phyloP scores from a whole-genome alignment of 2,888 invertebrate species.

The Agrochola lota region DNA sequence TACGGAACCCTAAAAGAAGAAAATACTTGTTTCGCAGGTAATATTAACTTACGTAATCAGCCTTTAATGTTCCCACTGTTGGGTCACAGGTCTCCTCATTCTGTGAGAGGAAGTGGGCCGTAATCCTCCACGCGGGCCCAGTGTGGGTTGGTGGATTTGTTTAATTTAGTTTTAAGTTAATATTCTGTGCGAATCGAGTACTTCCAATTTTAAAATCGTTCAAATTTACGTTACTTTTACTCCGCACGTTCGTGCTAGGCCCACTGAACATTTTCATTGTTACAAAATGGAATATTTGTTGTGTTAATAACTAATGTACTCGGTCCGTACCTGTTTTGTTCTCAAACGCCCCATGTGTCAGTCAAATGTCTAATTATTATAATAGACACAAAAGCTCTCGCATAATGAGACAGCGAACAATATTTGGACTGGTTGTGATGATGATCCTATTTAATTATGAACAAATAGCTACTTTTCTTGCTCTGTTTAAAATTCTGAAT shows the following conservation, averaged over 20 bases:
- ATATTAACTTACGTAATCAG: too few species aligned
- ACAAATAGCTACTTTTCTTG: background rate
- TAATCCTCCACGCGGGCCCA: too few species aligned
- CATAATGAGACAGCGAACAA: slow-evolving; percentile 40
- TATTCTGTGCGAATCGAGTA: too few species aligned
- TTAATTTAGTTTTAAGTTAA: too few species aligned
- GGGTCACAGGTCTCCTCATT: too few species aligned
- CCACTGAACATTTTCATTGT: background rate
- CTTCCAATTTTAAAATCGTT: background rate
- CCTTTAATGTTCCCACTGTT: too few species aligned
- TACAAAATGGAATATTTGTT: slow-evolving; percentile 9
- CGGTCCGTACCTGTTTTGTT: slow-evolving; percentile 24
- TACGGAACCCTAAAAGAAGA: too few species aligned
- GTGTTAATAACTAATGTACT: slow-evolving; percentile 31
- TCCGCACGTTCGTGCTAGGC: background rate
- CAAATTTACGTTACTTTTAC: too few species aligned
- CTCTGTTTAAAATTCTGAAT: background rate
- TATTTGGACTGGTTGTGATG: slow-evolving; percentile 19
- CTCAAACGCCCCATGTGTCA: slow-evolving; percentile 29
- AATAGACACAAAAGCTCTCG: slow-evolving; percentile 44
- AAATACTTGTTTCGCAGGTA: too few species aligned
- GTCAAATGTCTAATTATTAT: slow-evolving; percentile 44
- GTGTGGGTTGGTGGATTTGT: too few species aligned
- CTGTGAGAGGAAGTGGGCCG: too few species aligned
- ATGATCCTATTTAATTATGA: slow-evolving; percentile 8